phyloP scores from a whole-genome alignment of 2,113 vertebrate genomes.

The Macrotus californicus region DNA sequence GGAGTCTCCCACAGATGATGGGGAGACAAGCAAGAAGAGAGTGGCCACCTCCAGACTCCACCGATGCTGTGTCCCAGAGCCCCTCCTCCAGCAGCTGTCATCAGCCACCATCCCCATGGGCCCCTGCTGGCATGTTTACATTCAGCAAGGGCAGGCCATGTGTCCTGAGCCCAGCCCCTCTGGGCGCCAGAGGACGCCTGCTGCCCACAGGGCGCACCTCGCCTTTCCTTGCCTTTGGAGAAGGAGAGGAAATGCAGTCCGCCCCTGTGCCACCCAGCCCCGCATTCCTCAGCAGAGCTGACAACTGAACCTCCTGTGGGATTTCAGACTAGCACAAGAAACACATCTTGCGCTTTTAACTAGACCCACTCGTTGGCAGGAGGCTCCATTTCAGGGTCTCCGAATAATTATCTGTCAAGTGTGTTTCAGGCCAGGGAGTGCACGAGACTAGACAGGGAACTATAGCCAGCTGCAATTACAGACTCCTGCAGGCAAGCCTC shows the following conservation, averaged over 20 bases:
- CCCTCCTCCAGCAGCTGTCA: not conserved
- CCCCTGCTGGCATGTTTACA: not conserved
- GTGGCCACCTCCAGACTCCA: rapidly evolving
- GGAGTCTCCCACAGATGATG: not conserved
- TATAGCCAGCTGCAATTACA: not conserved
- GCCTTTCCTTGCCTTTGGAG: not conserved
- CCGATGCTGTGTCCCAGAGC: not conserved
- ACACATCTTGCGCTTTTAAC: not conserved
- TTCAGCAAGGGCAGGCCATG: not conserved
- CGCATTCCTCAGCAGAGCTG: not conserved
- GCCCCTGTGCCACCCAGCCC: not conserved
- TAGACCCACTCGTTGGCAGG: not conserved
- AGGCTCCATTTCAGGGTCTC: not conserved
- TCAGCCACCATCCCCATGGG: not conserved
- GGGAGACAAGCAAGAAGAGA: not conserved
- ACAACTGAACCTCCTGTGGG: not conserved
- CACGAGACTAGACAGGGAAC: not conserved
- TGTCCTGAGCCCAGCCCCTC: not conserved
- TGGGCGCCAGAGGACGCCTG: not conserved
- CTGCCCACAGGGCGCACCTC: not conserved
- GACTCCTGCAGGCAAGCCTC: not conserved
- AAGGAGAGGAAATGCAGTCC: not conserved
- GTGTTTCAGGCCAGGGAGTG: not conserved
- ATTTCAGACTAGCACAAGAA: not conserved
- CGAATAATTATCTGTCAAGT: not conserved